Conservation (phyloP, 2,797 vertebrate genomes). For the Aotus griseimembra region DNA sequence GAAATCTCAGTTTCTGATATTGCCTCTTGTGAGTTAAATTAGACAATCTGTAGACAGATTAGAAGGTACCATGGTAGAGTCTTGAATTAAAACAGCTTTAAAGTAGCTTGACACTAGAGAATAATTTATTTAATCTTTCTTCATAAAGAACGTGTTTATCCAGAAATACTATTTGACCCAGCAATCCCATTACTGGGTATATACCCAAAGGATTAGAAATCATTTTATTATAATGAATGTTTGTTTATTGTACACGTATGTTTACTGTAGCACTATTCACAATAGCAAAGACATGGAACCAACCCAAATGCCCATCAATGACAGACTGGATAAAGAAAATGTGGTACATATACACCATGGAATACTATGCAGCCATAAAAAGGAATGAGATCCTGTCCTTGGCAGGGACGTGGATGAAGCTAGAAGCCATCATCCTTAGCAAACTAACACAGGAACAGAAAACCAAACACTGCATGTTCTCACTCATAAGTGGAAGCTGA, state of each 20-base stretch:
- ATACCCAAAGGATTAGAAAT: not conserved
- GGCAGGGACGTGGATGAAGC: no score
- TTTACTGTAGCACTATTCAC: not conserved
- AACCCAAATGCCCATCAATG: not conserved
- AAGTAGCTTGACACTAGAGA: not conserved
- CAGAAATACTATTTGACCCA: not conserved
- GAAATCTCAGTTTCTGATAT: not conserved
- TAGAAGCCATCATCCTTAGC: no score
- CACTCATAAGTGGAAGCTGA: no score
- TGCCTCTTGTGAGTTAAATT: not conserved
- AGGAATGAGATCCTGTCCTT: not conserved
- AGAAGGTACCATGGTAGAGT: not conserved
- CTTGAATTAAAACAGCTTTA: not conserved
- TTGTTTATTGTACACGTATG: not conserved
- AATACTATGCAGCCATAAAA: not conserved
- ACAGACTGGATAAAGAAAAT: not conserved
- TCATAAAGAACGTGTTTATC: not conserved
- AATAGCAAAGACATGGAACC: not conserved
- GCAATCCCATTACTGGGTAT: not conserved
- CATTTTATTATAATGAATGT: not conserved
- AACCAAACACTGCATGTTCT: no score
- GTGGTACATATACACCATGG: not conserved
- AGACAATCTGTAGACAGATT: not conserved
- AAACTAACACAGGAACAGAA: no score
- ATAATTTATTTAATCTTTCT: not conserved